Evolutionary conservation across 2,888 invertebrate genomes (phyloP).

Genomic region (Agrochola lota): DNA sequence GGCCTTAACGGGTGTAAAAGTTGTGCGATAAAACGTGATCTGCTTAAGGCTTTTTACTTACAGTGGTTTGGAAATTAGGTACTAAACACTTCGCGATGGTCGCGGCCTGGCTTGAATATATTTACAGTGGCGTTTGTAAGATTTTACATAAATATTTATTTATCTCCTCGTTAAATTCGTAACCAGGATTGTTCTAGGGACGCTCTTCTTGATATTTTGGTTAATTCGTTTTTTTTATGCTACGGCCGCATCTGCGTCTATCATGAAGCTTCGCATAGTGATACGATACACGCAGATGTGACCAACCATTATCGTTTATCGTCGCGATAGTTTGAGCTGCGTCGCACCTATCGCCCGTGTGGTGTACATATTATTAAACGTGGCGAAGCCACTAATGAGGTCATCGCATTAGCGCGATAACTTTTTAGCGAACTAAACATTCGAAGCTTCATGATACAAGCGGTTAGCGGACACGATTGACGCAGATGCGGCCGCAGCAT

Average conservation of each 20-base stretch:
- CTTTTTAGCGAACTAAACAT: no score
- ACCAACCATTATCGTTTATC: no score
- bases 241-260: no score
- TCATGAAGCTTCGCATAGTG: no score
- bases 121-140: conserved; percentile 51
- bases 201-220: not conserved
- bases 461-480: no score
- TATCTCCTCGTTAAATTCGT: conserved; percentile 28
- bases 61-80: conserved; percentile 65
- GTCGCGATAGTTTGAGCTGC: no score
- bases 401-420: no score
- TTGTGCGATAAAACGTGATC: conserved; percentile 72
- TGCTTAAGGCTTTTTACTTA: conserved; percentile 69
- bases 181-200: not conserved
- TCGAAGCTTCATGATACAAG: no score
- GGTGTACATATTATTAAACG: no score
- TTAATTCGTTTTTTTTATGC: not conserved
- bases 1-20: conserved; percentile 68
- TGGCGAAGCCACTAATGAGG: no score
- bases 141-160: conserved; percentile 52
- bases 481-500: not conserved
- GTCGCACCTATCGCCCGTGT: no score
- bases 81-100: conserved; percentile 65
- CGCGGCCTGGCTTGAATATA: conserved; percentile 61
- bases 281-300: no score